A percentile compares a stretch with the other conserved stretches of the same genome.
Conservation (phyloP, 2,888 invertebrate species). For the Catocala nupta region DNA sequence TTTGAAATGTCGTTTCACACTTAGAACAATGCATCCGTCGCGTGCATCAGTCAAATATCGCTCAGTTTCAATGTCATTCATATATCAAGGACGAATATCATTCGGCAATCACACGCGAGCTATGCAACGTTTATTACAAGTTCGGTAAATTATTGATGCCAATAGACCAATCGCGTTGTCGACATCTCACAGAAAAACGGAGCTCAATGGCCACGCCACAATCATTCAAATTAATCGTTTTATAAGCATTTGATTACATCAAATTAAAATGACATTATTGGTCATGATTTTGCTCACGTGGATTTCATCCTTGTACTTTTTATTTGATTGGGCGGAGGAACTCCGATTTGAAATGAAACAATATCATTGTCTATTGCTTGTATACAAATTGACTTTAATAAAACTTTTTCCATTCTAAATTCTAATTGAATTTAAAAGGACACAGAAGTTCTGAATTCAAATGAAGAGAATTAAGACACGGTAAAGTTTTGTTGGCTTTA, state of each 20-base stretch:
- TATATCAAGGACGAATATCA: conserved; percentile 43
- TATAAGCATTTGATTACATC: too few relatives aligned
- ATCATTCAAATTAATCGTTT: too few relatives aligned
- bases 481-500: conserved; percentile 27
- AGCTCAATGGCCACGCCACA: too few relatives aligned
- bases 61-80: conserved; percentile 54
- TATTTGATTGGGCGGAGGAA: too few relatives aligned
- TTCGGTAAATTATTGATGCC: background rate
- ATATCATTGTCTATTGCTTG: background rate
- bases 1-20: conserved; percentile 8
- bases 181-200: too few relatives aligned
- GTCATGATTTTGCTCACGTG: too few relatives aligned
- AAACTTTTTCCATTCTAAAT: conserved; percentile 22
- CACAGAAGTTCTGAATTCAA: conserved; percentile 24
- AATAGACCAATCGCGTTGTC: too few relatives aligned
- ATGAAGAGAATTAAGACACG: conserved; percentile 13
- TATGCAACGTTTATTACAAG: conserved; percentile 53
- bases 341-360: background rate
- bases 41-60: conserved; percentile 52
- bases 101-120: conserved; percentile 59
- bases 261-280: too few relatives aligned
- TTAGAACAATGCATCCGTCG: conserved; percentile 40
- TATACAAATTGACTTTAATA: background rate
- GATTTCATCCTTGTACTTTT: too few relatives aligned
- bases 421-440: conserved; percentile 29